Base-by-base conservation (phyloP, 2,113 vertebrate genomes). In the Dicerorhinus sumatrensis region DNA sequence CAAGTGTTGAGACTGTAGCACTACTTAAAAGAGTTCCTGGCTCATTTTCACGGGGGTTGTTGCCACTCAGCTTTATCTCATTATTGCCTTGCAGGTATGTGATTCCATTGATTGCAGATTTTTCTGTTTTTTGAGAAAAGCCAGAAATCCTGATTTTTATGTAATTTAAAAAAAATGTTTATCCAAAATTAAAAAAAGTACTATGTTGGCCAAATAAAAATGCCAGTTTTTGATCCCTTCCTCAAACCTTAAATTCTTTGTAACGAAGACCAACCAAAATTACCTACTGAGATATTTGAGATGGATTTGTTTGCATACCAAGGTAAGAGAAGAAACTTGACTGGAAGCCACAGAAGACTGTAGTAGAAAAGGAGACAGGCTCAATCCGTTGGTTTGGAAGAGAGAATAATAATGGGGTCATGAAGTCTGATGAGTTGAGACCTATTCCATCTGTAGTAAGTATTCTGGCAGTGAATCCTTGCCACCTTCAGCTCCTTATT, bases 111-210 rank as follows among this genome's bases (percentile, higher is more conserved):
- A 89, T 69, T 84, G 14, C 58, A 63, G 12, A 56, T 25, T 94
- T 95, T 94, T 95, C 29, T 90, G 0, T 60, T 48, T 93, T 83
- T 87, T 5, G 51, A 63, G 81, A 80, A 60, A 91, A 90, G 62
- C 70, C 27, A 72, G 86, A 91, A 93, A 69, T 54, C 9, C 21
- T 65, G 31, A 62, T 88, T 84, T 63, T 21, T 85, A 48, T 8
- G 20, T 86, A 42, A 58, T 81, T 89, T 92, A 48, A 10, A 21
- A 93, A 96, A 94, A 89, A 54, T 73, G 51, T 69, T 89, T 73
- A 86, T 70, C 86, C 56, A 89, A 67, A 86, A 46, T 85, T 96
- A 20, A 36, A 67, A 42, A 91, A 39, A 75, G 56, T 72, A 25
- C 6, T 91, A 2, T 85, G 13, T 85, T 96, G 73, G 36, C 54